Conservation (phyloP, 2,113 vertebrate species). For the Chiloscyllium plagiosum region DNA sequence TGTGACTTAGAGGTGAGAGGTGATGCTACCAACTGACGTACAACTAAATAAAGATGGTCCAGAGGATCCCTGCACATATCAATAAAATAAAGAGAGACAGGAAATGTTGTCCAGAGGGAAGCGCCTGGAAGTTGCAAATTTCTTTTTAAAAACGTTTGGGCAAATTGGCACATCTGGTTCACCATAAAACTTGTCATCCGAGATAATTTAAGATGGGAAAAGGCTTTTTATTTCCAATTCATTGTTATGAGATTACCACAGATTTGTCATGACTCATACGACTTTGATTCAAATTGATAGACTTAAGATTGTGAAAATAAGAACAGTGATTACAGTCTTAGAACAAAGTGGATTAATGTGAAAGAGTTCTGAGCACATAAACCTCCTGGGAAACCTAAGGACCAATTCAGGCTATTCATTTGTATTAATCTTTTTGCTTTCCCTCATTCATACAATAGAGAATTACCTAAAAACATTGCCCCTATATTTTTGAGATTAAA, state of each 20-base stretch:
- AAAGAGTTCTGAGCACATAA: background rate
- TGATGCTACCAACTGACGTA: no score
- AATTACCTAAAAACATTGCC: background rate
- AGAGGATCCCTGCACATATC: background rate
- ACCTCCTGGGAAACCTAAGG: slow-evolving; percentile 4
- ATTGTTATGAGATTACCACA: background rate
- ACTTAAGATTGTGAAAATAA: slow-evolving; percentile 18
- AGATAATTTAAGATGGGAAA: background rate
- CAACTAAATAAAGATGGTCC: background rate
- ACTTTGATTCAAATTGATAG: background rate
- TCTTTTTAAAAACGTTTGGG: background rate
- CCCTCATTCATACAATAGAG: background rate
- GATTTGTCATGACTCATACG: background rate
- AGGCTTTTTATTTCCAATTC: background rate
- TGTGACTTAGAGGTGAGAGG: no score
- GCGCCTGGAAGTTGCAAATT: background rate
- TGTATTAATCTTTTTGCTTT: background rate
- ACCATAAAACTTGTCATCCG: background rate
- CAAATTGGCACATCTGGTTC: background rate
- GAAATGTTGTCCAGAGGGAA: background rate
- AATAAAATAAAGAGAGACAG: background rate
- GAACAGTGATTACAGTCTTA: background rate
- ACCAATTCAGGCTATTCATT: background rate
- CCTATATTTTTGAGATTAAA: background rate
- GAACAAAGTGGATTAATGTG: background rate